Percentiles rank a stretch among this genome's conserved stretches.
Evolutionary conservation across 2,888 invertebrate species (phyloP).

Genomic region (Oxycera nigricornis): DNA sequence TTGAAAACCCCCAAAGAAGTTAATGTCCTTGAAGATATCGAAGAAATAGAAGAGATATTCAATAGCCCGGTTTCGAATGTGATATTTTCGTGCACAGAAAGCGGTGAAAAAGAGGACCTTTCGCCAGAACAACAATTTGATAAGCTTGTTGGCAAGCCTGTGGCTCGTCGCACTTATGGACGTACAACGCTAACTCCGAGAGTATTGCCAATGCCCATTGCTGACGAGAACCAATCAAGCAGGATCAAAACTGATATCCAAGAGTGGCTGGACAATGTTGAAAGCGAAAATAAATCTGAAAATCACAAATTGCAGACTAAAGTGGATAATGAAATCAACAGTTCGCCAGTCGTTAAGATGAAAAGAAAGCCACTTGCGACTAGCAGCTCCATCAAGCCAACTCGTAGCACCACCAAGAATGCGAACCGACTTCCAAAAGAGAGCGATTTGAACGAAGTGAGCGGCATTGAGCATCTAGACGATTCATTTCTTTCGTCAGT

Average conservation of each 20-base stretch:
- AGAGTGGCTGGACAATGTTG: slow-evolving; percentile 51
- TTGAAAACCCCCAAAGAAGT: slow-evolving; percentile 16
- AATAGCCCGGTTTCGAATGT: slow-evolving; percentile 50
- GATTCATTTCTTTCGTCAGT: background rate
- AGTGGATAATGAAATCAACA: background rate
- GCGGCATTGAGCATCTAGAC: slow-evolving; percentile 25
- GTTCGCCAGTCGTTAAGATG: background rate
- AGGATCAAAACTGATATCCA: slow-evolving; percentile 48
- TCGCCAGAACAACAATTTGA: slow-evolving; percentile 52
- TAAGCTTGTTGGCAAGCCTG: slow-evolving; percentile 51
- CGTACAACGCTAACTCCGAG: slow-evolving; percentile 43
- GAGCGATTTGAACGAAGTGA: slow-evolving; percentile 2
- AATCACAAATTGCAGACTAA: background rate
- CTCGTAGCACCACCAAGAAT: no score
- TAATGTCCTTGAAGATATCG: slow-evolving; percentile 40
- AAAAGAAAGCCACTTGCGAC: slow-evolving; percentile 9
- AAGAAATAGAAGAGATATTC: slow-evolving; percentile 56
- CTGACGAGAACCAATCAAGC: slow-evolving; percentile 46
- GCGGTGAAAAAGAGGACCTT: background rate
- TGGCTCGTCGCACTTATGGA: slow-evolving; percentile 47
- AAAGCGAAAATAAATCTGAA: background rate
- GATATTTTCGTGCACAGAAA: background rate
- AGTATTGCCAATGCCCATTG: slow-evolving; percentile 41
- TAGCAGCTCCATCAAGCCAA: slow-evolving; percentile 28
- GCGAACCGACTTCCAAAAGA: background rate